Evolutionary conservation across 2,888 invertebrate species (phyloP).

Genomic region (Copidosoma aretas): DNA sequence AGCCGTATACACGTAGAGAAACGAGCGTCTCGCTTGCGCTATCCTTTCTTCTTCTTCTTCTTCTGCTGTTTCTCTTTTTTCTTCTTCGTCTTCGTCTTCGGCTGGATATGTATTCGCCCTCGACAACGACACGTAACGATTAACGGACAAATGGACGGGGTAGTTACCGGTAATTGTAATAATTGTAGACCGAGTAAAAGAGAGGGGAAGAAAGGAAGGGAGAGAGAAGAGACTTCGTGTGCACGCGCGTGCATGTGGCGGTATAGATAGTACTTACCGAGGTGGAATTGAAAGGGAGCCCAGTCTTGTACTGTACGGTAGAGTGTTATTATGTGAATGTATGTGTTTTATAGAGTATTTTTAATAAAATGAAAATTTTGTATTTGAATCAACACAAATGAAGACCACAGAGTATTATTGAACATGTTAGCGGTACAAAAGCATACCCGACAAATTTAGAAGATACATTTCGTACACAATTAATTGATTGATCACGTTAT

Average conservation of each 20-base stretch:
- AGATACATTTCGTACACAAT: too few relatives aligned
- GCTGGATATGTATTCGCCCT: constrained; percentile 3
- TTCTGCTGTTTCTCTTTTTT: constrained; percentile 37
- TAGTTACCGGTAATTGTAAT: constrained; percentile 60
- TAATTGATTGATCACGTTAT: too few relatives aligned
- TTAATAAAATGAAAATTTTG: too few relatives aligned
- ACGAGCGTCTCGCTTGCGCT: constrained; percentile 42
- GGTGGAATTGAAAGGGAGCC: constrained; percentile 26
- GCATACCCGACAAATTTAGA: too few relatives aligned
- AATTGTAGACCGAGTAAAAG: constrained; percentile 50
- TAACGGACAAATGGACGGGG: constrained; percentile 58
- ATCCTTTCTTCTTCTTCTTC: constrained; percentile 30
- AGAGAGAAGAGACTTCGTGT: constrained; percentile 16
- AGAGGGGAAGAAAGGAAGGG: background rate
- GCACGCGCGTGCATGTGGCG: background rate
- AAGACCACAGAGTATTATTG: too few relatives aligned
- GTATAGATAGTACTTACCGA: background rate
- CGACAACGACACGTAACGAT: constrained; percentile 53
- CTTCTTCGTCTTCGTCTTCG: constrained; percentile 9
- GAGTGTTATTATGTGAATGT: too few relatives aligned
- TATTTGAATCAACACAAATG: too few relatives aligned
- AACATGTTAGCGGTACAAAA: too few relatives aligned
- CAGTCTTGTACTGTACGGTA: too few relatives aligned
- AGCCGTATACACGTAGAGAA: too few relatives aligned
- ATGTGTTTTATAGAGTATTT: too few relatives aligned